These are phyloP conservation scores for Babyrousa celebensis DNA, from an alignment of 2,797 vertebrate species.

Conservation along the genomic window DNA sequence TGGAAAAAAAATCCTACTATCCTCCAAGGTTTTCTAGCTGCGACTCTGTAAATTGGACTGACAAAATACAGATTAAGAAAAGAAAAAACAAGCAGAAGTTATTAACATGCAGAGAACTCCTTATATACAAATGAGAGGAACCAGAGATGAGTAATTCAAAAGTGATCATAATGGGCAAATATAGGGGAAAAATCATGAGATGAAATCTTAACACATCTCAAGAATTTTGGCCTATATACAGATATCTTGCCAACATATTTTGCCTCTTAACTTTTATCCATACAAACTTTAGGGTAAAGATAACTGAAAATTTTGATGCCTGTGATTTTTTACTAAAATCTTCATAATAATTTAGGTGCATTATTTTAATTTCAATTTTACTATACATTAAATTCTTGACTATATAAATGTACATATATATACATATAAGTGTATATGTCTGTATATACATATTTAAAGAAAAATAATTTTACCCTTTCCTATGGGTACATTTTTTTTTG, in stretches of 20 bases:
- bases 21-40: neutral
- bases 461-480: neutral
- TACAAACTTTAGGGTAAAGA: neutral
- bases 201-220: neutral
- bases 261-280: neutral
- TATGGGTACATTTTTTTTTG: neutral
- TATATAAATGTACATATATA: neutral
- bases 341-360: neutral
- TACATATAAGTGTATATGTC: neutral
- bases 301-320: neutral
- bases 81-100: neutral
- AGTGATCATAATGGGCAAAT: neutral
- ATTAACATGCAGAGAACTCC: neutral
- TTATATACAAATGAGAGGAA: neutral
- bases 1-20: neutral
- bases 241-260: neutral
- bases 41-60: neutral
- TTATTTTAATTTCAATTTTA: slow-evolving; percentile 42
- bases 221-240: neutral
- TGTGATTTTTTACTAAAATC: neutral
- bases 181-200: neutral
- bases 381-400: neutral
- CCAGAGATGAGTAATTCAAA: neutral
- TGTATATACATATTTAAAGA: neutral
- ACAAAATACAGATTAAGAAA: neutral